Conservation (phyloP, 2,113 vertebrate species). For the Piaya cayana region DNA sequence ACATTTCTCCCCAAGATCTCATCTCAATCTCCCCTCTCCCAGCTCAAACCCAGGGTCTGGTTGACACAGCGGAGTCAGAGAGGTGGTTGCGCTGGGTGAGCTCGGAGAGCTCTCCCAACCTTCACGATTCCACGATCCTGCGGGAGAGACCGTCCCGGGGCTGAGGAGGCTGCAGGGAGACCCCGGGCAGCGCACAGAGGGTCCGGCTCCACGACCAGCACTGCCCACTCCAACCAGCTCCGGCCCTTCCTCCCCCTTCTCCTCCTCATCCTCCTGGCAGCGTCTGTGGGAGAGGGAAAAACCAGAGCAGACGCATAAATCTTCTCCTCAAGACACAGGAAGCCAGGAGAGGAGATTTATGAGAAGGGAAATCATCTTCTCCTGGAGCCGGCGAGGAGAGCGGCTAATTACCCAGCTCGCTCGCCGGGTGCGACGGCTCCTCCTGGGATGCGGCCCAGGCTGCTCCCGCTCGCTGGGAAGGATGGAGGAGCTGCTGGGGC, state of each 20-base stretch:
- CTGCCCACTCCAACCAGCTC: not conserved
- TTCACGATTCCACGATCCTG: too few species aligned
- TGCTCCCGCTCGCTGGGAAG: not conserved
- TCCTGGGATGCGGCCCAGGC: not conserved
- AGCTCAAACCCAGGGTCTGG: too few species aligned
- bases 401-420: not conserved
- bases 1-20: too few species aligned
- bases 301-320: conserved; percentile 51
- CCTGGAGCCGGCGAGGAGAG: not conserved
- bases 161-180: not conserved
- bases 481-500: not conserved
- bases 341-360: conserved; percentile 52
- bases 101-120: too few species aligned
- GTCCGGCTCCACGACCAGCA: not conserved
- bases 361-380: conserved; percentile 25
- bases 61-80: too few species aligned
- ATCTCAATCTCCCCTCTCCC: too few species aligned
- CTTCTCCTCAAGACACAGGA: conserved; percentile 15
- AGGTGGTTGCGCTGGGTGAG: too few species aligned
- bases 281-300: not conserved
- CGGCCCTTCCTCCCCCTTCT: not conserved
- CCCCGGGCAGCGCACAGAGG: rapidly evolving
- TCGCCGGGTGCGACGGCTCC: not conserved
- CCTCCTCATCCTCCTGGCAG: not conserved
- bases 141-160: not conserved